Conservation (phyloP, 2,113 vertebrate species). For the Hippoglossus stenolepis region DNA sequence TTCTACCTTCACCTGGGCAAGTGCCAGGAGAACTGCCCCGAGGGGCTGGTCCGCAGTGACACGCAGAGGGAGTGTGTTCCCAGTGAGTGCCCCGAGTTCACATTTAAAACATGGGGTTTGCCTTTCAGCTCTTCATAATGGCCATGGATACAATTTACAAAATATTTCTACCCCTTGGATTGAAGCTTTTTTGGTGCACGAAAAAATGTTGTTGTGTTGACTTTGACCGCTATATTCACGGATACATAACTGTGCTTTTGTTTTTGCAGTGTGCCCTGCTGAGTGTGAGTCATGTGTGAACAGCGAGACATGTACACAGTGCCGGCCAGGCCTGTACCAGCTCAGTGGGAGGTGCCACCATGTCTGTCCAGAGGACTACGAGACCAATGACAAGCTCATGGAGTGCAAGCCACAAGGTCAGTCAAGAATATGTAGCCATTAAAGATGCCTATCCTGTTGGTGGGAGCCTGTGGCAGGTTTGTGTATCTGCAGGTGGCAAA, state of each 20-base stretch:
- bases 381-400: conserved; percentile 92
- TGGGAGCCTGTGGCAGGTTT: not conserved
- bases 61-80: conserved; percentile 91
- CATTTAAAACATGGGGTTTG: not conserved
- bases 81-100: conserved; percentile 71
- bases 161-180: too few relatives aligned
- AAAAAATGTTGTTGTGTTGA: not conserved
- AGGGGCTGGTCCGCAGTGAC: conserved; percentile 90
- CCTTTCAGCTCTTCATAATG: too few relatives aligned
- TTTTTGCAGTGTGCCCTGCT: conserved; percentile 90
- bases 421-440: conserved; percentile 12
- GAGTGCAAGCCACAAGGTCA: conserved; percentile 91
- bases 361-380: conserved; percentile 92
- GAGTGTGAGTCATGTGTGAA: conserved; percentile 95
- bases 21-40: conserved; percentile 96
- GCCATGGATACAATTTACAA: too few relatives aligned
- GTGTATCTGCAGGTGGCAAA: not conserved
- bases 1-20: conserved; percentile 96
- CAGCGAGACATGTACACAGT: conserved; percentile 93
- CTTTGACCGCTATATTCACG: not conserved
- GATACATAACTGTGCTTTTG: conserved; percentile 24
- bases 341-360: conserved; percentile 92
- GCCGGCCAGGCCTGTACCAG: conserved; percentile 92
- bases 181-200: not conserved
- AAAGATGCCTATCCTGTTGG: not conserved